A percentile compares a stretch with the other conserved stretches of the same genome.
phyloP scores from a whole-genome alignment of 2,888 invertebrate species.

The Elmis aenea region DNA sequence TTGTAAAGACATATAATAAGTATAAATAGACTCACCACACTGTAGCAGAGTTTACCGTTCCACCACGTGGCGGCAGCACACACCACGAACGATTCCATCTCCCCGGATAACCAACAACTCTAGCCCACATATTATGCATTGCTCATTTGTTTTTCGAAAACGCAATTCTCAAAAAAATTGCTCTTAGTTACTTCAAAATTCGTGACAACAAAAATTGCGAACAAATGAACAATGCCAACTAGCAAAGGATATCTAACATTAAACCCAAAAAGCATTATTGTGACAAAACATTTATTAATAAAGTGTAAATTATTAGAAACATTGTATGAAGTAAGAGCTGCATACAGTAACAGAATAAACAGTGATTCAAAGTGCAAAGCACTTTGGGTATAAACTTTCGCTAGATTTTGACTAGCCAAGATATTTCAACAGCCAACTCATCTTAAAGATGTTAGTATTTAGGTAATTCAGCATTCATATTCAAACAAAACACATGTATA shows the following conservation, averaged over 20 bases:
- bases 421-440: too few species aligned
- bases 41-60: conserved; percentile 46
- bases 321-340: conserved; percentile 29
- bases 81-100: conserved; percentile 45
- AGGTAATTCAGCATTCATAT: too few species aligned
- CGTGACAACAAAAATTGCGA: too few species aligned
- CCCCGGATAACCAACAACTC: conserved; percentile 43
- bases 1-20: conserved; percentile 37
- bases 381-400: conserved; percentile 23
- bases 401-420: conserved; percentile 23
- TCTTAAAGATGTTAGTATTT: too few species aligned
- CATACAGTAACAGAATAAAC: conserved; percentile 28
- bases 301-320: conserved; percentile 37
- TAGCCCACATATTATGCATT: conserved; percentile 40
- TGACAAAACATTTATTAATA: conserved; percentile 49
- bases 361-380: conserved; percentile 22
- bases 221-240: conserved; percentile 23
- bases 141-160: conserved; percentile 27
- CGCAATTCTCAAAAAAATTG: neutral
- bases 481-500: too few species aligned
- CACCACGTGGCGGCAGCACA: conserved; percentile 45
- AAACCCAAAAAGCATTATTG: conserved; percentile 49
- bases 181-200: too few species aligned
- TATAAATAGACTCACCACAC: conserved; percentile 47
- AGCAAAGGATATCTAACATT: conserved; percentile 46